A percentile compares a stretch with the other conserved stretches of the same genome.
Conservation (phyloP, 2,797 vertebrate species). For the Poecilia gillii region DNA sequence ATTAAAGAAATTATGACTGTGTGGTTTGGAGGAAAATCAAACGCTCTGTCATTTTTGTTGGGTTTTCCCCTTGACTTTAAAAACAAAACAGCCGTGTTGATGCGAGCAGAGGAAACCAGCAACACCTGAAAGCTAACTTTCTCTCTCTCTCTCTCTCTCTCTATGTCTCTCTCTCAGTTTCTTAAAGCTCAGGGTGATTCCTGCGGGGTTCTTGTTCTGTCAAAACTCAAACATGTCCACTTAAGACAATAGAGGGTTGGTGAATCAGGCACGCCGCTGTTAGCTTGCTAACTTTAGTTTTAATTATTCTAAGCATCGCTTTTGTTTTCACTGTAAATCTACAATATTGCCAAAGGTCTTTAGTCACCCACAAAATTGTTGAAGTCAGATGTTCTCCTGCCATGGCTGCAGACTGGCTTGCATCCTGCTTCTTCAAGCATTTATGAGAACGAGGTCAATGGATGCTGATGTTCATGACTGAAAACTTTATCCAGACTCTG, state of each 20-base stretch:
- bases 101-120: slow-evolving; percentile 10
- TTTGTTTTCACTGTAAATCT: background rate
- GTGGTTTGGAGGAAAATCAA: slow-evolving; percentile 69
- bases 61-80: slow-evolving; percentile 41
- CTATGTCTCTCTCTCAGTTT: background rate
- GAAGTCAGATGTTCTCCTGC: background rate
- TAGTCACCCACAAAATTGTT: background rate
- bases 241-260: background rate
- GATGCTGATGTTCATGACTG: background rate
- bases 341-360: background rate
- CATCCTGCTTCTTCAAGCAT: background rate
- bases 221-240: background rate
- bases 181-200: background rate
- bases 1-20: slow-evolving; percentile 72
- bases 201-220: background rate
- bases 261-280: background rate
- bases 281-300: background rate
- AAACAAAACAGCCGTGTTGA: slow-evolving; percentile 30
- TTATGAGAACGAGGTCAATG: background rate
- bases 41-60: slow-evolving; percentile 45
- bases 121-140: slow-evolving; percentile 16
- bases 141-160: background rate
- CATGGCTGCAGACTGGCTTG: background rate
- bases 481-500: background rate
- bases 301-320: background rate